Evolutionary conservation across 2,113 vertebrate genomes (phyloP).

Genomic region (Abramis brama): DNA sequence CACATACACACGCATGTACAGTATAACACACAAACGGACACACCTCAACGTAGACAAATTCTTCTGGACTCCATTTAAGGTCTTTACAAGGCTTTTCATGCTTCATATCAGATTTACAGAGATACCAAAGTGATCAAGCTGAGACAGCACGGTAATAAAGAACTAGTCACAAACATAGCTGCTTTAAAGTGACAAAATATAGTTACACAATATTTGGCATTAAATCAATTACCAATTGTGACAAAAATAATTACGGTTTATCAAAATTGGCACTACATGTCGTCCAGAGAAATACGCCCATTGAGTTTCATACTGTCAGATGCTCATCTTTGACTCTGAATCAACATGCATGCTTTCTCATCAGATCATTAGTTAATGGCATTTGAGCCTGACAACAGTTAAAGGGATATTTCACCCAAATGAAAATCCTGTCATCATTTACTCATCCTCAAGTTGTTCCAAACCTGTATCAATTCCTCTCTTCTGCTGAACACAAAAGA

Average conservation of each 20-base stretch:
- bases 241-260: not conserved
- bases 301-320: not conserved
- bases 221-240: not conserved
- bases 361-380: not conserved
- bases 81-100: too few relatives aligned
- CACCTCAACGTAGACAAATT: constrained; percentile 6
- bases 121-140: not conserved
- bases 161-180: not conserved
- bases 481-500: too few relatives aligned
- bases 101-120: not conserved
- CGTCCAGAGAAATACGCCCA: not conserved
- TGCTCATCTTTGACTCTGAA: not conserved
- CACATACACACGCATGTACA: constrained; percentile 40
- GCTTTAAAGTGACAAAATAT: not conserved
- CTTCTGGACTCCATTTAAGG: constrained; percentile 22
- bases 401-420: too few relatives aligned
- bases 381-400: not conserved
- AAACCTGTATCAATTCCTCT: too few relatives aligned
- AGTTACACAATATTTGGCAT: not conserved
- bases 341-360: not conserved
- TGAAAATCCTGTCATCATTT: too few relatives aligned
- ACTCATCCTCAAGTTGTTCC: too few relatives aligned
- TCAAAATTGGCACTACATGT: not conserved
- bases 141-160: not conserved
- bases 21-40: constrained; percentile 56